These are phyloP conservation scores for Drosophila diplacantha DNA, from an alignment of 2,888 invertebrate species.

Conservation along the genomic window DNA sequence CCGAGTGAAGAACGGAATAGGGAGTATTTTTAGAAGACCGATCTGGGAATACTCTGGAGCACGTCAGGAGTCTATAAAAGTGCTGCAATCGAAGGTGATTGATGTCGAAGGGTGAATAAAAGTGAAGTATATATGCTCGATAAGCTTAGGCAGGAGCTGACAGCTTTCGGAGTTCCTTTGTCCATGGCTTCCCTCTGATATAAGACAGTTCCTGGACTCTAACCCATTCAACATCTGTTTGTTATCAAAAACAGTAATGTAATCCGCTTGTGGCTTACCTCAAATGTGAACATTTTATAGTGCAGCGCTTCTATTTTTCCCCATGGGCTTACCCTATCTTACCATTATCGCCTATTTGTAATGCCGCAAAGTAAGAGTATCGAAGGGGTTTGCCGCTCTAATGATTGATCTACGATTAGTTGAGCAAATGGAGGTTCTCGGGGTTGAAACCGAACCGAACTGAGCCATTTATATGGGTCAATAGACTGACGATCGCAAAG, in stretches of 20 bases:
- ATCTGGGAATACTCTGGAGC: slow-evolving; percentile 20
- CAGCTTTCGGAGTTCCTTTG: not conserved
- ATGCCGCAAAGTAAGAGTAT: slow-evolving; percentile 32
- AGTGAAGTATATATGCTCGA: not conserved
- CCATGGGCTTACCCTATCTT: slow-evolving; percentile 28
- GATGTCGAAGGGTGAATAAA: slow-evolving; percentile 7
- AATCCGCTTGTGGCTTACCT: slow-evolving; percentile 4
- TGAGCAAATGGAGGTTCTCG: slow-evolving; percentile 29
- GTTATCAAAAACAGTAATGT: not conserved
- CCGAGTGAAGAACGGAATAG: slow-evolving; percentile 2
- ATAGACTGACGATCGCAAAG: slow-evolving; percentile 41
- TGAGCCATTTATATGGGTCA: slow-evolving; percentile 51
- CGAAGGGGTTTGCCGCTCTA: slow-evolving; percentile 24
- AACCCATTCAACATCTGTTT: not conserved
- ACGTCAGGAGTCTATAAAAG: slow-evolving; percentile 11
- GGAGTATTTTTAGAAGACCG: slow-evolving; percentile 19
- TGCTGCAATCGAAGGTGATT: slow-evolving; percentile 13
- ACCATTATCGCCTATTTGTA: not conserved
- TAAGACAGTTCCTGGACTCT: not conserved
- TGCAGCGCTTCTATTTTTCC: not conserved
- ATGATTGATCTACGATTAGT: slow-evolving; percentile 61
- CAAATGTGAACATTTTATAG: slow-evolving; percentile 7
- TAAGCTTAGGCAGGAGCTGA: not conserved
- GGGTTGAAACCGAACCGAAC: slow-evolving; percentile 6
- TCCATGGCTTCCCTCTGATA: too few species aligned